These are phyloP conservation scores for Zophobas morio DNA, from an alignment of 1,140 invertebrate genomes.

Conservation along the genomic window DNA sequence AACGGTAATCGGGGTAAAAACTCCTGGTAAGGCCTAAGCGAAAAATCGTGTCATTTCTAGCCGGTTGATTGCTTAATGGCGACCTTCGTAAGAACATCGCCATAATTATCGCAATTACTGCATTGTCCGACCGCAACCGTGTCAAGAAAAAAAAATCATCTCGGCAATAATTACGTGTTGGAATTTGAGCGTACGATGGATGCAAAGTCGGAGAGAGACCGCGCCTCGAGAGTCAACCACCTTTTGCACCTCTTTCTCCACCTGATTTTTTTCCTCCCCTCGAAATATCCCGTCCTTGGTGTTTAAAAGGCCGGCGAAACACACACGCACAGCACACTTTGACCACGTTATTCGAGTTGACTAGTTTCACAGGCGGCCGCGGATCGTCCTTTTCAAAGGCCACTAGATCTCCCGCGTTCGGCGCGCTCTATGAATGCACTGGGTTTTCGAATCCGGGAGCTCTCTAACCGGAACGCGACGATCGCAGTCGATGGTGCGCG, in stretches of 20 bases:
- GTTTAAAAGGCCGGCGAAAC: conserved; percentile 36
- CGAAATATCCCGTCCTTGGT: conserved; percentile 33
- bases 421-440: conserved; percentile 53
- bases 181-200: no score
- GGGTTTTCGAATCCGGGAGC: conserved; percentile 54
- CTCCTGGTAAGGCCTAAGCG: background rate
- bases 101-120: no score
- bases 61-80: conserved; percentile 13
- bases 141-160: no score
- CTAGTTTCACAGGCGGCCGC: conserved; percentile 46
- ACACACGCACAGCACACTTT: conserved; percentile 52
- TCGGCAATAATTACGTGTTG: no score
- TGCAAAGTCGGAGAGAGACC: background rate
- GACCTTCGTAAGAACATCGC: conserved; percentile 2
- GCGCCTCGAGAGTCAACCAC: conserved; percentile 12
- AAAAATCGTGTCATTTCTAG: conserved; percentile 18
- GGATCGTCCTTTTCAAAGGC: conserved; percentile 50
- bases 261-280: conserved; percentile 19
- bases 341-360: conserved; percentile 55
- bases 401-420: conserved; percentile 52
- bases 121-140: no score
- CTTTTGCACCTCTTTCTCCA: background rate
- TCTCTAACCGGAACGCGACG: conserved; percentile 47
- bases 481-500: conserved; percentile 45
- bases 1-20: background rate